Evolutionary conservation across 2,797 vertebrate genomes (phyloP).

Genomic region (Poecilia gillii): DNA sequence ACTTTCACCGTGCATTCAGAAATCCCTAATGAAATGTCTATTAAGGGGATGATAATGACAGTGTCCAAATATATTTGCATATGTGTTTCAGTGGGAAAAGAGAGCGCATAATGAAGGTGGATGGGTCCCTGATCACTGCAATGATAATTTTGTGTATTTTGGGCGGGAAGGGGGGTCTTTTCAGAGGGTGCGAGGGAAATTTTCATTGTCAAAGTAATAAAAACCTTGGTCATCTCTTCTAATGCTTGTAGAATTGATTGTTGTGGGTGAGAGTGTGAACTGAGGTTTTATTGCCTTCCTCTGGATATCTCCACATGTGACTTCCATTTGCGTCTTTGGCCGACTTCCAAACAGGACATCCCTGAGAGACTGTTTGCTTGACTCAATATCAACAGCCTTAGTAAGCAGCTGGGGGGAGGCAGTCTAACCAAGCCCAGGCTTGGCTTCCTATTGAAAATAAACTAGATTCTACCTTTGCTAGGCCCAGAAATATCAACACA

Average conservation of each 20-base stretch:
- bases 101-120: conserved; percentile 24
- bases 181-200: background rate
- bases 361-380: conserved; percentile 82
- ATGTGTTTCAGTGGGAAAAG: conserved; percentile 65
- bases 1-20: conserved; percentile 72
- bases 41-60: conserved; percentile 85
- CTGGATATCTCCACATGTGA: conserved; percentile 77
- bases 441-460: conserved; percentile 80
- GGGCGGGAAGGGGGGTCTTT: conserved; percentile 3
- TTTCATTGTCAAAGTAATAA: conserved; percentile 35
- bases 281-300: conserved; percentile 59
- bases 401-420: conserved; percentile 61
- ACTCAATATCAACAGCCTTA: conserved; percentile 80
- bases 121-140: conserved; percentile 47
- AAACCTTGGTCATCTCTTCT: conserved; percentile 17
- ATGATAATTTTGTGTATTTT: conserved; percentile 45
- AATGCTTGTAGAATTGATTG: conserved; percentile 21
- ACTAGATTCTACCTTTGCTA: conserved; percentile 64
- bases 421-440: conserved; percentile 45
- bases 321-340: conserved; percentile 81
- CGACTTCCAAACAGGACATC: conserved; percentile 81
- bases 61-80: conserved; percentile 84
- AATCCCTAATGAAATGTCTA: conserved; percentile 84
- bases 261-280: conserved; percentile 52
- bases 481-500: conserved; percentile 75